Base-by-base conservation (phyloP, 1,140 invertebrate genomes). In the Drosophila setifemur region DNA sequence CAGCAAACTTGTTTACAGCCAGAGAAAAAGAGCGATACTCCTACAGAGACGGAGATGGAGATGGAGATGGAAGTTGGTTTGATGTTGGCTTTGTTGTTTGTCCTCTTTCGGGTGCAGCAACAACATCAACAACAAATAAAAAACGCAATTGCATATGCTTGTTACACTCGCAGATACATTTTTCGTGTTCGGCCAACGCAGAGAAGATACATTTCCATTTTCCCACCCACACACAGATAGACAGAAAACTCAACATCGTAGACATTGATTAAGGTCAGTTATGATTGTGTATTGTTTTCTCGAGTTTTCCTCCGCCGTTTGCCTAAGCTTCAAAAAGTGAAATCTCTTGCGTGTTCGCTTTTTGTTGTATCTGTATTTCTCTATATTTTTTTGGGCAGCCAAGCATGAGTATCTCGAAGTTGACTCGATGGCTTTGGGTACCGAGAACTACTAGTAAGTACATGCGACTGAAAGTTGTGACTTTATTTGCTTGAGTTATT, bases 241-340 rank as follows among this genome's bases (percentile, higher is more conserved):
- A 47, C 33, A 47, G 35, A 14, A 39, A 58, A 39, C 68, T 9
- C 78, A 82, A 82, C 42, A 40, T 42, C 25, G 49, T 33, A 60
- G 55, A 57, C 69, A 73, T 83, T 83, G 78, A 83, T 83, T 83
- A 83, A 83, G 78, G 78, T 83, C 78, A 83, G 78, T 83, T 83
- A 74, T 74, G 70, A 77, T 73, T 78, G 73, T 42, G 29, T 69
- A 50, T 67, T 54, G 52, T 61, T 55, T 55, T 55, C 60, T 47
- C 39, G 29, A 39, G 48, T 47, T 64, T 35, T 40, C 11, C 43
- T 19, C 19, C 33, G 25, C 14, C 26, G 55, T 26, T 37, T 61
- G 40, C 35, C 54, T 39, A 49, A 54, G 52, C 66, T 60, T 43
- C 53, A 39, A 74, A 83, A 83, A 83, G 78, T 83, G 78, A 83